Evolutionary conservation across 2,888 invertebrate genomes (phyloP), one percentile per base, ranked within the genome.

Genomic region (Apotomis betuletana): DNA sequence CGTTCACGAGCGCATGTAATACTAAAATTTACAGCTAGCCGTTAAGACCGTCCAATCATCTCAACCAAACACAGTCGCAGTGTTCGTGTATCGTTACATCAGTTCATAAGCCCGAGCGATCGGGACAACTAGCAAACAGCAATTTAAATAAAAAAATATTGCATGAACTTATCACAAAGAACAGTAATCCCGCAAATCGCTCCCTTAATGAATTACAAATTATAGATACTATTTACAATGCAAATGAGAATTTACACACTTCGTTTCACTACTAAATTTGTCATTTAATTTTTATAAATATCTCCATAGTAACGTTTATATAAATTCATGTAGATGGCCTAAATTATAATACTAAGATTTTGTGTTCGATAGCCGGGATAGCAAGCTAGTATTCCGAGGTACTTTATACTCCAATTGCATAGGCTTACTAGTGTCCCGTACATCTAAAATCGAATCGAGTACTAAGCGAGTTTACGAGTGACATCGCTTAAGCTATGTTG

Each of bases 271-370:
- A 91, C 87, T 86, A 88, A 90, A 90, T 91, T 91, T 92, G 90
- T 92, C 88, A 90, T 90, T 90, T 89, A 85, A 81, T 80, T 80
- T 85, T 85, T 85, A 90, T 91, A 91, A 90, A 91, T 90, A 91
- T 82, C 79, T 86, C 79, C 85, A 81, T 81, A 82, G 82, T 87
- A 87, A 85, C 87, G 81, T 87, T 68, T 83, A 85, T 85, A 90
- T 90, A 90, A 90, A 88, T 90, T 90, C 87, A 89, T 89, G 84
- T 89, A 83, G 86, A 88, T 90, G 89, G 87, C 88, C 88, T 91
- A 90, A 90, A 90, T 84, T 83, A 87, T 90, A 89, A 89, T 88
- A 89, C 88, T 89, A 89, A 85, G 77, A 54, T 61, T 67, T 74
- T 62, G 65, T 70, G 61, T 74, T 62, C 59, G 67, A 59, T 67